Conservation (phyloP, 2,888 invertebrate genomes). For the Cheilosia grossa region DNA sequence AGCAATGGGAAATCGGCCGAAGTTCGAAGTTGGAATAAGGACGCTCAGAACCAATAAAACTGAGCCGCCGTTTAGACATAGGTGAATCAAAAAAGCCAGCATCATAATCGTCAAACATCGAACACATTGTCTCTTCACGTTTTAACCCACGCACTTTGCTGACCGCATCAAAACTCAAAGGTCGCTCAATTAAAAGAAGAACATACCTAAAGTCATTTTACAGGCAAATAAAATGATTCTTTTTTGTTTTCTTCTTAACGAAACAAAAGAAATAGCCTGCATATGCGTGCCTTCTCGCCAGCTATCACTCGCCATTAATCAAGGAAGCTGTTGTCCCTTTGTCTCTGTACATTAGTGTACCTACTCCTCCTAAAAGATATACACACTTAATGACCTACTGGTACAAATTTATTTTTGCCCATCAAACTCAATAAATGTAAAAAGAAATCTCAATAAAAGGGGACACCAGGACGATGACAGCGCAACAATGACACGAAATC, state of each 20-base stretch:
- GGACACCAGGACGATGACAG: slow-evolving; percentile 6
- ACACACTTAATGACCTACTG: slow-evolving; percentile 48
- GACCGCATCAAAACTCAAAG: no score
- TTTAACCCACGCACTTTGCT: no score
- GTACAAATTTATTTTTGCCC: slow-evolving; percentile 16
- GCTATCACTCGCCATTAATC: slow-evolving; percentile 41
- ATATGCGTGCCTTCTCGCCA: background rate
- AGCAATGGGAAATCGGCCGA: no score
- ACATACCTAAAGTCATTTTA: background rate
- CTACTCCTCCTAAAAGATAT: slow-evolving; percentile 16
- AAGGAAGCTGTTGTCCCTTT: slow-evolving; percentile 27
- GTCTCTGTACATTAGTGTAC: slow-evolving; percentile 6
- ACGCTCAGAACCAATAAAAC: no score
- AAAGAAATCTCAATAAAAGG: slow-evolving; percentile 46
- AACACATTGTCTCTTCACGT: no score
- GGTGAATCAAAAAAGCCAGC: no score
- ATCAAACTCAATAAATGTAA: slow-evolving; percentile 49
- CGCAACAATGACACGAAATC: slow-evolving; percentile 57
- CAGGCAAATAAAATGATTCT: background rate
- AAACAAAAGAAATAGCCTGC: background rate
- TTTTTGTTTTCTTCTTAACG: background rate
- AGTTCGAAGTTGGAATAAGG: no score
- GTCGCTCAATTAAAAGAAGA: background rate
- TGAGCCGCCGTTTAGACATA: no score
- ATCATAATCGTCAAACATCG: no score